A percentile compares a stretch with the other conserved stretches of the same genome.
Conservation (phyloP, 2,113 vertebrate species). For the Hippocampus guttulatus region DNA sequence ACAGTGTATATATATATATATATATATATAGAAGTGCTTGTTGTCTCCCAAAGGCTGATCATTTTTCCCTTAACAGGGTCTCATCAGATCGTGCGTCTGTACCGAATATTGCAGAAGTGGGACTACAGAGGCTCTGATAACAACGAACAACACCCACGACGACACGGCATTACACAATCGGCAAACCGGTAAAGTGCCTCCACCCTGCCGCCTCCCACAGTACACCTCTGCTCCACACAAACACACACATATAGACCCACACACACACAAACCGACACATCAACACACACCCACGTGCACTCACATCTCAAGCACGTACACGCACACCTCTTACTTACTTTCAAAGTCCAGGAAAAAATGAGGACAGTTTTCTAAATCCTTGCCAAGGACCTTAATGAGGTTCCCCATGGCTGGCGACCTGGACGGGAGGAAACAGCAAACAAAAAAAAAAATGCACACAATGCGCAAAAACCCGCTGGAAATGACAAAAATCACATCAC, state of each 20-base stretch:
- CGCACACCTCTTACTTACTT: constrained; percentile 83
- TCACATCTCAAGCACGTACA: constrained; percentile 48
- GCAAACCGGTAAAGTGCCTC: constrained; percentile 27
- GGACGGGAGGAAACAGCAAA: constrained; percentile 78
- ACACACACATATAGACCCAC: constrained; percentile 20
- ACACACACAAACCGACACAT: constrained; percentile 18
- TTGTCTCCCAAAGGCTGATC: neutral
- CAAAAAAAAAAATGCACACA: constrained; percentile 59
- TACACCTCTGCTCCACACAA: constrained; percentile 45
- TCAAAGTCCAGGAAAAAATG: constrained; percentile 99
- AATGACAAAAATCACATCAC: constrained; percentile 29
- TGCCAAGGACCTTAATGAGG: constrained; percentile 97
- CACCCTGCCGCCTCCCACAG: constrained; percentile 27
- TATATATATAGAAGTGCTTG: neutral
- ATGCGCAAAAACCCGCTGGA: constrained; percentile 54
- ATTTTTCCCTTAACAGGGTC: neutral
- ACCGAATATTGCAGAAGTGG: constrained; percentile 37
- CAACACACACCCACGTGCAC: constrained; percentile 23
- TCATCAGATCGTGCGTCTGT: neutral
- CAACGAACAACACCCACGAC: constrained; percentile 60
- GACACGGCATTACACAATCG: constrained; percentile 54
- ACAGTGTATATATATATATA: too few relatives aligned
- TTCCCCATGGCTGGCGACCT: constrained; percentile 95
- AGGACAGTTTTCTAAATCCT: constrained; percentile 98
- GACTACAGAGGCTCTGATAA: constrained; percentile 58